A percentile compares a stretch with the other conserved stretches of the same genome.
These are phyloP conservation scores for Zeuzera pyrina DNA, from an alignment of 2,888 invertebrate species.

Conservation along the genomic window DNA sequence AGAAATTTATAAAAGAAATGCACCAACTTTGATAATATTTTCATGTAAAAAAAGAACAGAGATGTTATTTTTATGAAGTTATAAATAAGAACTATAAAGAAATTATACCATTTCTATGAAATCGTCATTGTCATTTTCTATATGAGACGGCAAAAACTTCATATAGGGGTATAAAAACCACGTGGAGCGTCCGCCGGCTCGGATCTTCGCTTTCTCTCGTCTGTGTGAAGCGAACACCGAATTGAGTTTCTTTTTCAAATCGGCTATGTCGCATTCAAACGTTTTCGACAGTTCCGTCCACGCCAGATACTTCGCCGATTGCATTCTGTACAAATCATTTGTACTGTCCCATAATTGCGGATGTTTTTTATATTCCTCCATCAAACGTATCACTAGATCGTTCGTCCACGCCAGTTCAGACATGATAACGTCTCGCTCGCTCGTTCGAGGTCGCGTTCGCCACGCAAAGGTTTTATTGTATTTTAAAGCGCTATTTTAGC, in stretches of 20 bases:
- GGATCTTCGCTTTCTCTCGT: constrained; percentile 47
- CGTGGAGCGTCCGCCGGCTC: constrained; percentile 33
- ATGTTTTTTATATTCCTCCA: constrained; percentile 37
- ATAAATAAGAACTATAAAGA: no score
- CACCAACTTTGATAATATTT: no score
- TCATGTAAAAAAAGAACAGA: no score
- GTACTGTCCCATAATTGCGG: constrained; percentile 45
- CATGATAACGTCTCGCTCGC: constrained; percentile 32
- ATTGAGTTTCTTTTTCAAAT: constrained; percentile 52
- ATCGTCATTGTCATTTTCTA: no score
- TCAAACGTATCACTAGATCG: constrained; percentile 33
- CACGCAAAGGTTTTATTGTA: neutral
- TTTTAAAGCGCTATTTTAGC: neutral
- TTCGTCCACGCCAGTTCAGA: constrained; percentile 46
- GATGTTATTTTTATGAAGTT: no score
- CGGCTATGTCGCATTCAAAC: constrained; percentile 46
- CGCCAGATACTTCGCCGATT: constrained; percentile 44
- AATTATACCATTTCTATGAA: no score
- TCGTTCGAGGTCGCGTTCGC: neutral
- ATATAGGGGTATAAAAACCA: constrained; percentile 54
- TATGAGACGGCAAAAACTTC: constrained; percentile 43
- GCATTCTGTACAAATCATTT: constrained; percentile 37
- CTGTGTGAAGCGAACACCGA: constrained; percentile 58
- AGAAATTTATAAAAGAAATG: no score
- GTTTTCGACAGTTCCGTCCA: constrained; percentile 41